Conservation (phyloP, 2,113 vertebrate genomes). For the Nestor notabilis region DNA sequence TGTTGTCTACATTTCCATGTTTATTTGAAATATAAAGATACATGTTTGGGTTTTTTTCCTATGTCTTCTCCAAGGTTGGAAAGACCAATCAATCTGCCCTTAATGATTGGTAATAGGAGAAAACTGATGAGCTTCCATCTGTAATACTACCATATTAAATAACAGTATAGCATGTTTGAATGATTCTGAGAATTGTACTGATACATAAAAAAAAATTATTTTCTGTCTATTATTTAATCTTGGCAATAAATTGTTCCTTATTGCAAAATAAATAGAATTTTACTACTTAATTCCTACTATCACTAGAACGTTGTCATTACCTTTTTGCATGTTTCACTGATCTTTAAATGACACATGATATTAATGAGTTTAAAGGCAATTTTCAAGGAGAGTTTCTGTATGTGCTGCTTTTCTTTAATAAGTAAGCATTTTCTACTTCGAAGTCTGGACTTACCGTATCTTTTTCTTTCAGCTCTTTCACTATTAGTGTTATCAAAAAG, state of each 20-base stretch:
- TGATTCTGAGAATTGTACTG: background rate
- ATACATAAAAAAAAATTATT: background rate
- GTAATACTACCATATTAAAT: background rate
- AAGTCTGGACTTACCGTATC: background rate
- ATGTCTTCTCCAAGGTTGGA: background rate
- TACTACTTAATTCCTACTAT: background rate
- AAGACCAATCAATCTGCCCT: background rate
- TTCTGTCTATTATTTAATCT: background rate
- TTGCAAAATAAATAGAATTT: slow-evolving; percentile 19
- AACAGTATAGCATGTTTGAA: background rate
- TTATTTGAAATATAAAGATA: background rate
- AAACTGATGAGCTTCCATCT: background rate
- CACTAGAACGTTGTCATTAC: background rate
- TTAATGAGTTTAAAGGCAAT: background rate
- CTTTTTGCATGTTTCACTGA: background rate
- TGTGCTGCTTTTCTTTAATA: background rate
- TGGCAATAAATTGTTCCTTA: background rate
- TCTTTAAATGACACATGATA: background rate
- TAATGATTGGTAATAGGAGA: background rate
- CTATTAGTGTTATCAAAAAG: background rate
- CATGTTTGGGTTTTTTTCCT: background rate
- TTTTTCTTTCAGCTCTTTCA: background rate
- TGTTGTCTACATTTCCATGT: background rate
- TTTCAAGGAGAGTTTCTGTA: slow-evolving; percentile 24
- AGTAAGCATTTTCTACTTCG: background rate